phyloP scores from a whole-genome alignment of 2,113 vertebrate genomes.

The Phaetusa simplex region DNA sequence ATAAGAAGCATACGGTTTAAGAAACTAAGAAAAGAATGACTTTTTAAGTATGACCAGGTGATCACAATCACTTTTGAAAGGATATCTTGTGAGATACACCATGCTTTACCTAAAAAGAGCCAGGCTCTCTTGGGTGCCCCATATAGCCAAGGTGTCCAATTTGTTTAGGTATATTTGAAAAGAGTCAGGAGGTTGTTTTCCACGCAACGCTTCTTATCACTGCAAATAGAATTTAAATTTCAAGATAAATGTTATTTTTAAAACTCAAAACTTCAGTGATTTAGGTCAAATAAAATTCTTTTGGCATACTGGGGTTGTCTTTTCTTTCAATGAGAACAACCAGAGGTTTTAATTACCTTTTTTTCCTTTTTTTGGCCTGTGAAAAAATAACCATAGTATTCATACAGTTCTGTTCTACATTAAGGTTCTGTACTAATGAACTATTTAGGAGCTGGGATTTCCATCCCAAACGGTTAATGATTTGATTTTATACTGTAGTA shows the following conservation, averaged over 20 bases:
- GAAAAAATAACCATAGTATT: neutral
- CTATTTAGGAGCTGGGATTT: neutral
- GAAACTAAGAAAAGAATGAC: neutral
- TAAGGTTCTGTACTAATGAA: neutral
- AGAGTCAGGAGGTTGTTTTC: neutral
- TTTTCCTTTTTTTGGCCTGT: neutral
- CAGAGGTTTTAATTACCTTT: neutral
- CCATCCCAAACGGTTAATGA: neutral
- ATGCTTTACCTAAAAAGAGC: neutral
- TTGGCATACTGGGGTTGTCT: neutral
- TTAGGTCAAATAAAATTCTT: neutral
- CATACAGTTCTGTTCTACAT: neutral
- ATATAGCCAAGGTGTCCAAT: fast-evolving
- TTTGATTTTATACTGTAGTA: neutral
- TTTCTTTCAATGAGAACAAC: neutral
- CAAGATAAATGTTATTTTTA: neutral
- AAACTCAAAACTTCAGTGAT: neutral
- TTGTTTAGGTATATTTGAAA: neutral
- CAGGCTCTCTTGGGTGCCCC: fast-evolving
- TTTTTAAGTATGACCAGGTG: neutral
- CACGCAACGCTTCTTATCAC: neutral
- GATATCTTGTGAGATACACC: neutral
- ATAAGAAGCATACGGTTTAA: neutral
- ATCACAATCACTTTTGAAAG: neutral
- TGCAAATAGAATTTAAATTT: neutral